These are phyloP conservation scores for Proterorhinus semilunaris DNA, from an alignment of 2,113 vertebrate genomes.

Conservation along the genomic window DNA sequence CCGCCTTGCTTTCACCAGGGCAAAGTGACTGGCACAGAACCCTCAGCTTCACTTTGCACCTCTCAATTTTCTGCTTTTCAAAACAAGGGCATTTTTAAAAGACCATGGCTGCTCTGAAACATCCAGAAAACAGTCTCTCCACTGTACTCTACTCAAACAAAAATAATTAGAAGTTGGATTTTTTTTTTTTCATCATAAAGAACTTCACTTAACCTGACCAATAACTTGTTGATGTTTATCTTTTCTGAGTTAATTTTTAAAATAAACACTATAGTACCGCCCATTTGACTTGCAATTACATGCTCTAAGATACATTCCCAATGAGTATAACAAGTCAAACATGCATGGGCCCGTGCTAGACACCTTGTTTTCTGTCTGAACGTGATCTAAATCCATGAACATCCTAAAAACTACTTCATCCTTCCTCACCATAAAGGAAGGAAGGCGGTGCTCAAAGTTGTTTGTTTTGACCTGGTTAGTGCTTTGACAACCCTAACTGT, in stretches of 20 bases:
- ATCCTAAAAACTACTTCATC: slow-evolving; percentile 64
- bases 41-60: slow-evolving; percentile 56
- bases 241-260: no score
- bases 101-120: slow-evolving; percentile 29
- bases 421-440: slow-evolving; percentile 68
- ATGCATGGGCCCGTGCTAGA: slow-evolving; percentile 42
- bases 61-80: slow-evolving; percentile 66
- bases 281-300: slow-evolving; percentile 70
- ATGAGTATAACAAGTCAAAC: slow-evolving; percentile 61
- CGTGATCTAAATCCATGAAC: slow-evolving; percentile 66
- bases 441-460: slow-evolving; percentile 57
- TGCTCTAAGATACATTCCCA: slow-evolving; percentile 68
- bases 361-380: slow-evolving; percentile 68
- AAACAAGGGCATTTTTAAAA: slow-evolving; percentile 49
- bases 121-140: slow-evolving; percentile 18
- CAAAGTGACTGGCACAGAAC: slow-evolving; percentile 65
- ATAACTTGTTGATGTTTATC: no score
- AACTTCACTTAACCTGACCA: no score
- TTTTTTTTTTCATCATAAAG: not conserved
- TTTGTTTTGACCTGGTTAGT: slow-evolving; percentile 63
- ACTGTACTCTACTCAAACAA: not conserved
- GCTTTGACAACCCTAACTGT: slow-evolving; percentile 38
- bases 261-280: slow-evolving; percentile 39
- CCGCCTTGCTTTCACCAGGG: slow-evolving; percentile 66
- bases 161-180: not conserved